Conservation (phyloP, 2,113 vertebrate species). For the Lophura nycthemera region DNA sequence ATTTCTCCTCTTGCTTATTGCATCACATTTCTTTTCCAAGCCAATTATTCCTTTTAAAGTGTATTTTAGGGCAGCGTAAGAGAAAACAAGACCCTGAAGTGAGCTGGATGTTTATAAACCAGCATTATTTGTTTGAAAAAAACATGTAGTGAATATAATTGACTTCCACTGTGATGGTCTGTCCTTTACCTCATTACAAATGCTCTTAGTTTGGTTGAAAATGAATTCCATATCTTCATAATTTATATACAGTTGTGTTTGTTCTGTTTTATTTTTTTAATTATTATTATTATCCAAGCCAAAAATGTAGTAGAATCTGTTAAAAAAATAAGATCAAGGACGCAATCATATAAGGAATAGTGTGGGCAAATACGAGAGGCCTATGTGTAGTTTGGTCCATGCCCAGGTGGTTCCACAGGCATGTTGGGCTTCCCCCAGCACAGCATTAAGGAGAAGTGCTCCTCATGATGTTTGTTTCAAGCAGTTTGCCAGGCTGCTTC, state of each 20-base stretch:
- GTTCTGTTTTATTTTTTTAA: background rate
- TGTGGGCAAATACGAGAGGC: background rate
- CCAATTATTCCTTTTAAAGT: background rate
- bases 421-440: background rate
- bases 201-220: background rate
- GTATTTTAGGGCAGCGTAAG: background rate
- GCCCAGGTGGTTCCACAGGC: background rate
- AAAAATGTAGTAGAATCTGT: background rate
- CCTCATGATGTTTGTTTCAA: background rate
- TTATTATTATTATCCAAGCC: background rate
- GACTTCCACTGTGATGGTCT: background rate
- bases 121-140: background rate
- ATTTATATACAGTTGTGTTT: background rate
- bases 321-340: background rate
- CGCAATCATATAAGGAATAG: accelerated
- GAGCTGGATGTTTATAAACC: background rate
- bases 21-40: background rate
- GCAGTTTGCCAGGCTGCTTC: background rate
- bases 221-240: background rate
- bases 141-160: background rate
- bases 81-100: background rate
- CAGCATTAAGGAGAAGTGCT: background rate
- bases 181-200: background rate
- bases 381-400: background rate
- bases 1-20: background rate